A percentile compares a stretch with the other conserved stretches of the same genome.
phyloP scores from a whole-genome alignment of 2,113 vertebrate species.

The Australoheros scitulus region DNA sequence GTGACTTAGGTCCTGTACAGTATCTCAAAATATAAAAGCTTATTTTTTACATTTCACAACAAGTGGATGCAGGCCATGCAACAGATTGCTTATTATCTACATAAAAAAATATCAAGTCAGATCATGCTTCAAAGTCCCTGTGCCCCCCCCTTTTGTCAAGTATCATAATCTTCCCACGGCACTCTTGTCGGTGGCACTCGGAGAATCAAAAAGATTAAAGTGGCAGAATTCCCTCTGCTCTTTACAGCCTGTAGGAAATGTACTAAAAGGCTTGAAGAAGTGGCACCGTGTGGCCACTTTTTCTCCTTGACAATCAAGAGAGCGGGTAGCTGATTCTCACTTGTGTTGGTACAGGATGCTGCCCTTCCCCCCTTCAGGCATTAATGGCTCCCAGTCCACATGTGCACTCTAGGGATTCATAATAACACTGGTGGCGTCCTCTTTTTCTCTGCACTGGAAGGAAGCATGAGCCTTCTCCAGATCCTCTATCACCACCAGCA shows the following conservation, averaged over 20 bases:
- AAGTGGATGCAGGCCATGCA: conserved; percentile 66
- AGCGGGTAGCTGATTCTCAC: conserved; percentile 13
- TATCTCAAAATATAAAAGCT: conserved; percentile 70
- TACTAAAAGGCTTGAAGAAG: conserved; percentile 37
- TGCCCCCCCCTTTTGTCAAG: conserved; percentile 17
- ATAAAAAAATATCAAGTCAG: conserved; percentile 56
- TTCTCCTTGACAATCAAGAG: conserved; percentile 1
- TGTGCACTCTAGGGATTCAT: conserved; percentile 60
- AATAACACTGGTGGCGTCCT: conserved; percentile 60
- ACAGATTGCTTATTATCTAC: conserved; percentile 63
- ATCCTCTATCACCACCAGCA: conserved; percentile 82
- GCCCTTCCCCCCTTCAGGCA: not conserved
- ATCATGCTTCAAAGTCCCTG: conserved; percentile 47
- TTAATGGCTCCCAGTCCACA: conserved; percentile 25
- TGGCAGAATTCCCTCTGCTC: conserved; percentile 33
- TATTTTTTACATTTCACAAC: conserved; percentile 69
- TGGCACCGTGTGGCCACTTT: conserved; percentile 13
- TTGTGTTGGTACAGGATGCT: not conserved
- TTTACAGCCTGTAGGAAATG: conserved; percentile 20
- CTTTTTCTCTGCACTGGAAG: conserved; percentile 79
- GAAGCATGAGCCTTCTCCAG: conserved; percentile 83
- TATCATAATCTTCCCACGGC: conserved; percentile 40
- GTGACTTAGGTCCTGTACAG: conserved; percentile 50
- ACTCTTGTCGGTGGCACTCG: conserved; percentile 51
- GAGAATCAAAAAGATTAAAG: conserved; percentile 56